These are phyloP conservation scores for Macroglossus sobrinus DNA, from an alignment of 2,113 vertebrate species.

Conservation along the genomic window DNA sequence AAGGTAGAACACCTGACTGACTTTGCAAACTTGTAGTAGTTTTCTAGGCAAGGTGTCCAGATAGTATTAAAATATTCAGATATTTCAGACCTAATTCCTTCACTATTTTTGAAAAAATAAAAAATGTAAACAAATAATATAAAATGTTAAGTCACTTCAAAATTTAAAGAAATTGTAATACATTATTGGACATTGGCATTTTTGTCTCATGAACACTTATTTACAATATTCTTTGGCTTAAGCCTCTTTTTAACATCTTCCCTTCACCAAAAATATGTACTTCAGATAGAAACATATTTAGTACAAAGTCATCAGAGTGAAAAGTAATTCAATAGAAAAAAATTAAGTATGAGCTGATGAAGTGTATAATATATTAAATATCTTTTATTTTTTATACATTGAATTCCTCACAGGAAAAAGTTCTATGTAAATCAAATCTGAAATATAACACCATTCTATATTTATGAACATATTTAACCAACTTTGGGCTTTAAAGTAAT, in stretches of 20 bases:
- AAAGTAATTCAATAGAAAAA: background rate
- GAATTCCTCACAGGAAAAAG: background rate
- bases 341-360: background rate
- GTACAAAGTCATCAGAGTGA: background rate
- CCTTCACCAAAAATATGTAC: background rate
- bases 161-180: background rate
- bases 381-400: background rate
- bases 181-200: background rate
- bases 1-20: background rate
- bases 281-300: conserved; percentile 28
- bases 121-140: background rate
- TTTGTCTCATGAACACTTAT: background rate
- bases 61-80: background rate
- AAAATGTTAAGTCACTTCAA: background rate
- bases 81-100: background rate
- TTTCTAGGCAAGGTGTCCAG: background rate
- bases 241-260: background rate
- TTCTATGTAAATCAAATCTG: background rate
- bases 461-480: conserved; percentile 22
- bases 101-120: background rate
- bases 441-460: background rate
- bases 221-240: background rate
- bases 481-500: background rate
- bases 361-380: background rate
- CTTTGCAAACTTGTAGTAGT: background rate